phyloP scores from a whole-genome alignment of 1,140 invertebrate species.

The Drosophila insularis region DNA sequence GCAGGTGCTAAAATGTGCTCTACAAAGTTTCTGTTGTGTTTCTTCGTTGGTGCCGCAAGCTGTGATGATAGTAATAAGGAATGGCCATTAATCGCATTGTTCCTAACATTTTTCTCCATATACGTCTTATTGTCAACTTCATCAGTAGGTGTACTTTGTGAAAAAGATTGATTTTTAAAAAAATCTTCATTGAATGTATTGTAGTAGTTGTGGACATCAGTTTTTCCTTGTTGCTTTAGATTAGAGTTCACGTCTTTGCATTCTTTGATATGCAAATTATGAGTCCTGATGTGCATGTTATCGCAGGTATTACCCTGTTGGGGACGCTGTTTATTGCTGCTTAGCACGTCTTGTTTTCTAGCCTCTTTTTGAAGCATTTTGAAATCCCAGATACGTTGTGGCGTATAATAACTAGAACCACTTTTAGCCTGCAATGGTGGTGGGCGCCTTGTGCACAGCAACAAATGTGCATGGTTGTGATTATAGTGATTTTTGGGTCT shows the following conservation, averaged over 20 bases:
- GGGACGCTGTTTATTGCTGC: background rate
- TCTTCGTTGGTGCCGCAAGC: background rate
- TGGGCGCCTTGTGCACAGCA: background rate
- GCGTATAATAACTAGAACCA: background rate
- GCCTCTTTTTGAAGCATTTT: background rate
- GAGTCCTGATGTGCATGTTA: too few species aligned
- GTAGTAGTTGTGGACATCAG: background rate
- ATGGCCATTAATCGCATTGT: background rate
- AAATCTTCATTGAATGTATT: background rate
- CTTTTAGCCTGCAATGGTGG: background rate
- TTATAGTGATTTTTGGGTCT: background rate
- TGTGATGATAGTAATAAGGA: too few species aligned
- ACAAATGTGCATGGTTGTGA: conserved; percentile 15
- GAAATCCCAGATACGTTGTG: background rate
- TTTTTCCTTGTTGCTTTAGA: background rate
- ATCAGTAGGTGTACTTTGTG: background rate
- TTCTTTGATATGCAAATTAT: too few species aligned
- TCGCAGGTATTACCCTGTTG: background rate
- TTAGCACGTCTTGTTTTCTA: background rate
- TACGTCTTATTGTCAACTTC: background rate
- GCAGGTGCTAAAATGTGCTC: background rate
- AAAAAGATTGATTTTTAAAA: background rate
- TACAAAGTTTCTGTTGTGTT: background rate
- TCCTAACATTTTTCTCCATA: background rate
- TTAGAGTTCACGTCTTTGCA: too few species aligned